Evolutionary conservation across 2,113 vertebrate genomes (phyloP).

Genomic region (Vulpes ferrilata): DNA sequence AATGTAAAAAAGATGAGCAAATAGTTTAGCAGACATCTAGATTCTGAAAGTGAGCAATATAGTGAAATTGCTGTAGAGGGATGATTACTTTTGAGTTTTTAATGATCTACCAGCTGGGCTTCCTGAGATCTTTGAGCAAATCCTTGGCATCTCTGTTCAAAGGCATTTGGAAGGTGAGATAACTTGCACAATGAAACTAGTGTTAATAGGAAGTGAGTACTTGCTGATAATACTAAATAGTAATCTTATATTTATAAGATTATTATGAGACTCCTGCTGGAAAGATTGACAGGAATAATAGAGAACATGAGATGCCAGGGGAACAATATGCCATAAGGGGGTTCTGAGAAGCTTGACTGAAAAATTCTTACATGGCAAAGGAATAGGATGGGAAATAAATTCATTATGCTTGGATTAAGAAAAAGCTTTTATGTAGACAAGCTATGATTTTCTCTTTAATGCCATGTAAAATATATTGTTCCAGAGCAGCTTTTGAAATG

Average conservation of each 20-base stretch:
- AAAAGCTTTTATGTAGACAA: slow-evolving; percentile 37
- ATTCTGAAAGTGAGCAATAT: slow-evolving; percentile 28
- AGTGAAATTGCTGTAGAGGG: not conserved
- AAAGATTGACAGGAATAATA: not conserved
- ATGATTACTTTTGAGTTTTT: not conserved
- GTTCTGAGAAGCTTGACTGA: slow-evolving; percentile 33
- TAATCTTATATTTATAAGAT: not conserved
- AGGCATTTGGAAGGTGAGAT: not conserved
- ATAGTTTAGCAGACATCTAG: not conserved
- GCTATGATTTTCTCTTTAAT: slow-evolving; percentile 30
- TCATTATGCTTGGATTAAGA: slow-evolving; percentile 34
- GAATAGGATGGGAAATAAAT: slow-evolving; percentile 30
- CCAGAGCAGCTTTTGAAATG: slow-evolving; percentile 25
- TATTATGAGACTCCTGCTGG: slow-evolving; percentile 15
- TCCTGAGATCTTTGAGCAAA: not conserved
- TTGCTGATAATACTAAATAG: not conserved
- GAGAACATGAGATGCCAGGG: not conserved
- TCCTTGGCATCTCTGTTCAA: not conserved
- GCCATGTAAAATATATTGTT: slow-evolving; percentile 16
- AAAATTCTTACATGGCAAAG: not conserved
- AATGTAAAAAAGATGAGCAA: not conserved
- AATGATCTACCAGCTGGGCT: not conserved
- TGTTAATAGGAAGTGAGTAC: not conserved
- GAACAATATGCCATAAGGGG: not conserved
- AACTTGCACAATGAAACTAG: not conserved